phyloP scores from a whole-genome alignment of 92 coral and sea anemone species.

The Pocillopora grandis region DNA sequence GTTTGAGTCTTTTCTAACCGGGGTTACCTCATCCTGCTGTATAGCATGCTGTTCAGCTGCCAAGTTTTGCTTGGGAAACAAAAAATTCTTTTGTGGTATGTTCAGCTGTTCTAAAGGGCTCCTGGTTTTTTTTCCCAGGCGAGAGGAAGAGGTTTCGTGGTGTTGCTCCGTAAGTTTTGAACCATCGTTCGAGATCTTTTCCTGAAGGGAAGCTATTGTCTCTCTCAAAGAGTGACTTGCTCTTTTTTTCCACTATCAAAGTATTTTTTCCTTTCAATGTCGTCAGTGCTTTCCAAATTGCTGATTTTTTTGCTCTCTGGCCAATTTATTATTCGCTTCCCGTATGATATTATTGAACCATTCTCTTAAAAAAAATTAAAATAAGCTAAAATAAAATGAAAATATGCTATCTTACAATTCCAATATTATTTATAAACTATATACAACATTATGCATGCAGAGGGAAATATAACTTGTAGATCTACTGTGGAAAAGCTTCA shows the following conservation, averaged over 20 bases:
- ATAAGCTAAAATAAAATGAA: too few relatives aligned
- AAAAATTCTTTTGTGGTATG: neutral
- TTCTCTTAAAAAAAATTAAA: too few relatives aligned
- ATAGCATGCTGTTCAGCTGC: neutral
- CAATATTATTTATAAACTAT: too few relatives aligned
- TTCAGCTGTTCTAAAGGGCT: neutral
- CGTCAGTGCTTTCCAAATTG: neutral
- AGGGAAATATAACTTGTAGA: too few relatives aligned
- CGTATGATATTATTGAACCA: conserved; percentile 7
- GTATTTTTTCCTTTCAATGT: neutral
- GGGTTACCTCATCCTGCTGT: neutral
- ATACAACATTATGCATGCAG: too few relatives aligned
- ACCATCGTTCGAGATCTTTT: too few relatives aligned
- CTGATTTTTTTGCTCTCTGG: neutral
- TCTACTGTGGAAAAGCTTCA: too few relatives aligned
- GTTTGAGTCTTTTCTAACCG: neutral
- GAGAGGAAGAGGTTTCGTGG: too few relatives aligned
- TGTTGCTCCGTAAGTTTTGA: too few relatives aligned
- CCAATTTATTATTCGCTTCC: neutral
- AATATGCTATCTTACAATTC: too few relatives aligned
- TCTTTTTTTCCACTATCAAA: neutral
- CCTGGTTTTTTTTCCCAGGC: neutral
- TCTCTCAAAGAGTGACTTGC: neutral
- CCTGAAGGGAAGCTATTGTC: neutral
- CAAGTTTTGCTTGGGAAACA: neutral